These are phyloP conservation scores for Tetraneura akinire DNA, from an alignment of 1,140 invertebrate genomes.

Conservation along the genomic window DNA sequence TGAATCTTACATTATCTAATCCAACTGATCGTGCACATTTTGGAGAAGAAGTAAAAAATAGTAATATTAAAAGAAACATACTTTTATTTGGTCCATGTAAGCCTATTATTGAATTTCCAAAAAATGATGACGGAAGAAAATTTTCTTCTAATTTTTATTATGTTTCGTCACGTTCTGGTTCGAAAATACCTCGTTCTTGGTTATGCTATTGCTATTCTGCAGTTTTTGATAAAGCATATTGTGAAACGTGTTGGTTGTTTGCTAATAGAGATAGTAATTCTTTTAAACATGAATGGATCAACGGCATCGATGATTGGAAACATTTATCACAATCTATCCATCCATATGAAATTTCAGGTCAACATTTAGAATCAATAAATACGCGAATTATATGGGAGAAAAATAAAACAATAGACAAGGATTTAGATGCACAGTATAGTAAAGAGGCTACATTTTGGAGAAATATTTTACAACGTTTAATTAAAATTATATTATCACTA, in stretches of 20 bases:
- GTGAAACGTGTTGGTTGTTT: conserved; percentile 10
- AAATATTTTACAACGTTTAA: conserved; percentile 26
- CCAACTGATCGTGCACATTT: not conserved
- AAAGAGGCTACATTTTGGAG: conserved; percentile 24
- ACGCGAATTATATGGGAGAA: conserved; percentile 5
- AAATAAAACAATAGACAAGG: conserved; percentile 7
- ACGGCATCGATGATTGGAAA: conserved; percentile 15
- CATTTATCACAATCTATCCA: conserved; percentile 1
- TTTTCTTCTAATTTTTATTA: not conserved
- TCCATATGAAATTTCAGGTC: not conserved
- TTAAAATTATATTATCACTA: conserved; percentile 16
- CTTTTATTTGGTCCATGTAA: conserved; percentile 10
- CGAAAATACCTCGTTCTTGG: conserved; percentile 26
- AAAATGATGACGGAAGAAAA: not conserved
- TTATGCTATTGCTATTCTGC: conserved; percentile 26
- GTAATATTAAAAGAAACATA: conserved; percentile 1
- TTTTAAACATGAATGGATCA: conserved; percentile 23
- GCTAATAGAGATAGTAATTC: conserved; percentile 13
- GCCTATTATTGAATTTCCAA: not conserved
- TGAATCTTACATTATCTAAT: conserved; percentile 4
- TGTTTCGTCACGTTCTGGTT: conserved; percentile 12
- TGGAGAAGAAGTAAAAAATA: conserved; percentile 4
- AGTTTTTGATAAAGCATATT: conserved; percentile 8
- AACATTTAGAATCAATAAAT: conserved; percentile 21
- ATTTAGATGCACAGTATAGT: conserved; percentile 4